phyloP scores from a whole-genome alignment of 2,113 vertebrate species.

The Brevimyrus niger region DNA sequence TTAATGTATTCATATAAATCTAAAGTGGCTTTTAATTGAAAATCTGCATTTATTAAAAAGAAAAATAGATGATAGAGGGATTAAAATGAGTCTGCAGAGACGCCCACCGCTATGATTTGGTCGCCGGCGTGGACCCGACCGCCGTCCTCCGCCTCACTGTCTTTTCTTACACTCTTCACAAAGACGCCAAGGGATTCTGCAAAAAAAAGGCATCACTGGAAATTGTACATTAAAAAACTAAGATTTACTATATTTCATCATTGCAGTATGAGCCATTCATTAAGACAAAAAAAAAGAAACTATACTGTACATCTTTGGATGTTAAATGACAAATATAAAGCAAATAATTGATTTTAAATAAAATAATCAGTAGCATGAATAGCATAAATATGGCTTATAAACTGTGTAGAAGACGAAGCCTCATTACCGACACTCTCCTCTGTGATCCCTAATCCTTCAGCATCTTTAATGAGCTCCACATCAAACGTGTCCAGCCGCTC shows the following conservation, averaged over 20 bases:
- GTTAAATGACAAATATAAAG: neutral
- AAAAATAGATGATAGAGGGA: neutral
- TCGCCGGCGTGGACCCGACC: constrained; percentile 83
- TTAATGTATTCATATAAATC: neutral
- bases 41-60: neutral
- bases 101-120: constrained; percentile 83
- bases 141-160: constrained; percentile 77
- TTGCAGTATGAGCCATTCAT: neutral
- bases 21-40: constrained; percentile 1
- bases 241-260: neutral
- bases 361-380: neutral
- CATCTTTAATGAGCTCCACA: constrained; percentile 82
- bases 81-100: neutral
- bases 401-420: neutral
- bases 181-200: constrained; percentile 86
- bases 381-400: neutral
- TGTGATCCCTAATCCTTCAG: constrained; percentile 80
- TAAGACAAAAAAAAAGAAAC: neutral
- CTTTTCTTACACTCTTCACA: constrained; percentile 89
- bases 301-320: neutral
- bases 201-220: neutral
- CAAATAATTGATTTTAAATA: neutral
- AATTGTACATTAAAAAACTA: neutral
- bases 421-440: constrained; percentile 42
- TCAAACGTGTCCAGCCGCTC: constrained; percentile 70